A percentile compares a stretch with the other conserved stretches of the same genome.
Evolutionary conservation across 2,797 vertebrate genomes (phyloP).

Genomic region (Triplophysa bombifrons): DNA sequence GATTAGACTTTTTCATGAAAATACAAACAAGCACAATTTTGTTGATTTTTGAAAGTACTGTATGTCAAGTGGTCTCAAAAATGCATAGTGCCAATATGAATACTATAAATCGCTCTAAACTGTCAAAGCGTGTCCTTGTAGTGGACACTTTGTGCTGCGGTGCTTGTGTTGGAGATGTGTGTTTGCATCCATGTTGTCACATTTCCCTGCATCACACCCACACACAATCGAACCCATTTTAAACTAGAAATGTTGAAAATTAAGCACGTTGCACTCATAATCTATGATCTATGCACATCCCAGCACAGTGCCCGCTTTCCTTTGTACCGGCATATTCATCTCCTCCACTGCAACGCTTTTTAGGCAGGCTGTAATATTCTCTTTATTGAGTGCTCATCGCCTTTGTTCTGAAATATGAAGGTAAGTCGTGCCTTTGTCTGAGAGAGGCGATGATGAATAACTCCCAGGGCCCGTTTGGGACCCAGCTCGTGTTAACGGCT

Average conservation of each 20-base stretch:
- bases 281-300: conserved; percentile 33
- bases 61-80: not conserved
- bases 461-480: conserved; percentile 50
- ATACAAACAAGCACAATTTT: not conserved
- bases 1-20: not conserved
- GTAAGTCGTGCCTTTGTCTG: conserved; percentile 50
- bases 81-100: not conserved
- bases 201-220: not conserved
- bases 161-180: not conserved
- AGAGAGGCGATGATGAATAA: conserved; percentile 56
- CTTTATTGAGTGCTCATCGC: conserved; percentile 59
- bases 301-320: conserved; percentile 17
- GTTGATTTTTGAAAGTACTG: no score
- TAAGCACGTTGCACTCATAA: not conserved
- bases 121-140: not conserved
- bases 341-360: conserved; percentile 48
- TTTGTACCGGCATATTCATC: conserved; percentile 48
- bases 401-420: conserved; percentile 60
- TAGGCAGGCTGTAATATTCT: conserved; percentile 57
- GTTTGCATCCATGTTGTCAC: not conserved
- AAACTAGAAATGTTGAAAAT: not conserved
- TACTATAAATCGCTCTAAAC: not conserved
- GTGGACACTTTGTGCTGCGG: not conserved
- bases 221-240: not conserved
- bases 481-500: conserved; percentile 61